A percentile compares a stretch with the other conserved stretches of the same genome.
Conservation (phyloP, 2,113 vertebrate species). For the Callionymus lyra region DNA sequence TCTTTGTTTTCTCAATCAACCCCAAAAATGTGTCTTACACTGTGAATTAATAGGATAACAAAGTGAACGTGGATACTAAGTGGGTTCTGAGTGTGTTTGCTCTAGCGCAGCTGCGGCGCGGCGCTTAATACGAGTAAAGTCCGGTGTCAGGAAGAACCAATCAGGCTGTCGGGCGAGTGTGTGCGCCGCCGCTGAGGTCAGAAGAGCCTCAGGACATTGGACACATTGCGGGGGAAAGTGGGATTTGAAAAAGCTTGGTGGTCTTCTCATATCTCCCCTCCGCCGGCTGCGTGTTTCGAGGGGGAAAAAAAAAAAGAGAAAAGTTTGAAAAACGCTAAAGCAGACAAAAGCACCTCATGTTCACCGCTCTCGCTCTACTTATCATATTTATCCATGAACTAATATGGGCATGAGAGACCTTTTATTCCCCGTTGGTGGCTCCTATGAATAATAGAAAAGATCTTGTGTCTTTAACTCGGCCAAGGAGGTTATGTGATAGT, state of each 20-base stretch:
- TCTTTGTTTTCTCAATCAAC: slow-evolving; percentile 1
- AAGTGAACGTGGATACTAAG: slow-evolving; percentile 23
- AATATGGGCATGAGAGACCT: too few species aligned
- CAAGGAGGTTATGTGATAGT: too few species aligned
- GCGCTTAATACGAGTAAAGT: slow-evolving; percentile 50
- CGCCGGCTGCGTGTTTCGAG: slow-evolving; percentile 16
- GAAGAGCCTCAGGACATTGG: slow-evolving; percentile 44
- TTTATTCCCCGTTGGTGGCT: too few species aligned
- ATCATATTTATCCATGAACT: too few species aligned
- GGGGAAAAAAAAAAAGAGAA: neutral
- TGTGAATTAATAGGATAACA: slow-evolving; percentile 4
- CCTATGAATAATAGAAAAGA: too few species aligned
- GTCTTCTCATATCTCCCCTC: slow-evolving; percentile 34
- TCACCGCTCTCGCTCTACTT: too few species aligned
- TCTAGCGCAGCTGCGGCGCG: slow-evolving; percentile 32
- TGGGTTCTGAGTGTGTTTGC: slow-evolving; percentile 21
- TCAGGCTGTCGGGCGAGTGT: slow-evolving; percentile 42
- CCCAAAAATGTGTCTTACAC: too few species aligned
- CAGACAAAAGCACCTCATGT: too few species aligned
- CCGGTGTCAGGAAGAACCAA: slow-evolving; percentile 60
- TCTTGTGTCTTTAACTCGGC: too few species aligned
- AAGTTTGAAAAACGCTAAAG: neutral
- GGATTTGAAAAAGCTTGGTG: slow-evolving; percentile 37
- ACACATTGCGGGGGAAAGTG: slow-evolving; percentile 38
- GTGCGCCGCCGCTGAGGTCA: slow-evolving; percentile 53